Evolutionary conservation across 2,113 vertebrate genomes (phyloP).

Genomic region (Toxostoma redivivum): DNA sequence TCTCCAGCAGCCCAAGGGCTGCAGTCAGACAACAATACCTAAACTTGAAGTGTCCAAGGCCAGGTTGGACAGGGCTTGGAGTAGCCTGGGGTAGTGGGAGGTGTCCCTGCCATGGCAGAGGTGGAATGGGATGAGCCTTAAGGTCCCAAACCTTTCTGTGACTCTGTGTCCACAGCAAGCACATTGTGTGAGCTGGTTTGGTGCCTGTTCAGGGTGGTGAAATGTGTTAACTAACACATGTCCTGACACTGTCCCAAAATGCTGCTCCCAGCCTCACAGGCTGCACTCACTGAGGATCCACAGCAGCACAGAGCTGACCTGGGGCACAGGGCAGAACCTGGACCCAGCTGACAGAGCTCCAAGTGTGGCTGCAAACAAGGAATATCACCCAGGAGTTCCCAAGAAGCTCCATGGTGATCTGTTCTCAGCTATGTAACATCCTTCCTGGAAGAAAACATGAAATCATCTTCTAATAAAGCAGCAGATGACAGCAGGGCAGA

Average conservation of each 20-base stretch:
- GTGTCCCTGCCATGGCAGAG: neutral
- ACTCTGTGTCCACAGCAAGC: neutral
- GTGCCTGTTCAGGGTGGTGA: neutral
- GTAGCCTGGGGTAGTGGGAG: neutral
- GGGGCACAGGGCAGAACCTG: neutral
- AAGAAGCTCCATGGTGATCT: neutral
- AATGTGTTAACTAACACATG: accelerated
- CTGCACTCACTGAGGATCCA: neutral
- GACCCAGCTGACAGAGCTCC: neutral
- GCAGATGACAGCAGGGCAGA: accelerated
- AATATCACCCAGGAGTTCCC: neutral
- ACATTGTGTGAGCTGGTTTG: neutral
- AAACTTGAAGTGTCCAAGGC: neutral
- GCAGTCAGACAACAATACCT: neutral
- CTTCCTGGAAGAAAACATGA: neutral
- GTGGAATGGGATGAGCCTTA: neutral
- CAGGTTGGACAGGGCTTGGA: neutral
- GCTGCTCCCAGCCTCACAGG: neutral
- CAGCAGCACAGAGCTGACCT: neutral
- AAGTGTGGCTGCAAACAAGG: neutral
- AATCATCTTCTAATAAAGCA: neutral
- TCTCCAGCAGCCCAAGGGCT: neutral
- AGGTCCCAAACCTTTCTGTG: neutral
- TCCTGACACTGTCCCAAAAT: accelerated
- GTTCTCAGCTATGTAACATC: neutral